Base-by-base conservation (phyloP, 2,888 invertebrate species). In the Troilus luridus region DNA sequence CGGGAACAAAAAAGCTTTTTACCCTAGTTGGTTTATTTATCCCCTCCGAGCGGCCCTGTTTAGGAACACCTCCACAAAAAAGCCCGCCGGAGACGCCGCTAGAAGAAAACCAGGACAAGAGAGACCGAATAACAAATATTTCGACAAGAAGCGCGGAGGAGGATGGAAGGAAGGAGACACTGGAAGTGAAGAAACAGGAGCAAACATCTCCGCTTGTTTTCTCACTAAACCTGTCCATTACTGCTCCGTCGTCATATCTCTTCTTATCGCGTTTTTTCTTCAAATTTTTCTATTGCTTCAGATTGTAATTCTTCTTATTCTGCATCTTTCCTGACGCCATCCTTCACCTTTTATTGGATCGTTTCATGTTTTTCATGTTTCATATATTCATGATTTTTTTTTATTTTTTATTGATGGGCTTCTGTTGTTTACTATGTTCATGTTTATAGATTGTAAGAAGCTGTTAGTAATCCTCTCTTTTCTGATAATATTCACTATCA, bases 121-220 rank as follows among this genome's bases (percentile, higher is more conserved):
- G 72, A 77, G 72, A 77, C 72, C 72, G 72, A 77, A 77, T 12
- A 77, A 77, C 72, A 77, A 77, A 77, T 77, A 77, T 77, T 77
- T 77, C 72, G 27, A 27, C 27, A 77, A 77, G 72, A 77, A 77
- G 9, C 6, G 27, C 12, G 41, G 72, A 41, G 41, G n/a, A 41
- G 41, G 5, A 41, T 41, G 67, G 10, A 67, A 72, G 14, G 72
- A 41, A 14, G 19, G 14, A 72, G 72, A 11, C 27, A 41, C 27
- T 77, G 41, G 27, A 41, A 77, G 27, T 77, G 72, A 77, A 77
- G 72, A 77, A 77, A 77, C 72, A 19, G 72, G 7, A 21, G 72
- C 72, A 77, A 77, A 77, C 72, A 77, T 41, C 72, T 77, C 7
- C 1, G 19, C 17, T 77, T 77, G 72, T 77, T 77, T 77, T 77